These are phyloP conservation scores for Notothenia rossii DNA, from an alignment of 2,113 vertebrate genomes.

Conservation along the genomic window DNA sequence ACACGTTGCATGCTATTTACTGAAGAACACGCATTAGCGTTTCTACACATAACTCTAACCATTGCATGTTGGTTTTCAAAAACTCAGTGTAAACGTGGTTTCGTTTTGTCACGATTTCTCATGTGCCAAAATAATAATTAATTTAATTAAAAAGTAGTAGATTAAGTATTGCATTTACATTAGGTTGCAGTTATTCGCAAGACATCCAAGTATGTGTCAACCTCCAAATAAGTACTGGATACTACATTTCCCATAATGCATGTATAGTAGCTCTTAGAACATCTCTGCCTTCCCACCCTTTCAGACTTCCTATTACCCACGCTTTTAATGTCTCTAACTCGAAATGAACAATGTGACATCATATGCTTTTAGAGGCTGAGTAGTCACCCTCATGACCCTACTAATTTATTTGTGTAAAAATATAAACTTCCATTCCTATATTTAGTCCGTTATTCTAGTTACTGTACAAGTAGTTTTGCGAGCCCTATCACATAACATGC, in stretches of 20 bases:
- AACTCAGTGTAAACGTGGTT: neutral
- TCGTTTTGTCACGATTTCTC: neutral
- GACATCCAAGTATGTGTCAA: neutral
- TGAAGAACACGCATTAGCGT: neutral
- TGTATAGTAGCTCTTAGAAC: neutral
- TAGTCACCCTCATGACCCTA: neutral
- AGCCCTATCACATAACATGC: no score
- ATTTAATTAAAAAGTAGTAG: neutral
- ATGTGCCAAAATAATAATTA: neutral
- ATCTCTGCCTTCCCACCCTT: neutral
- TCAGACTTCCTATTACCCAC: neutral
- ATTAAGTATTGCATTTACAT: neutral
- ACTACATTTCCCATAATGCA: neutral
- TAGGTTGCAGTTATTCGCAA: neutral
- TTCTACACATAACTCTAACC: neutral
- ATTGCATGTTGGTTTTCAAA: neutral
- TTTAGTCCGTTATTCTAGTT: neutral
- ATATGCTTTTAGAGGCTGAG: neutral
- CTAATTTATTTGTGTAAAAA: neutral
- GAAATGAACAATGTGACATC: neutral
- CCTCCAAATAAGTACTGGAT: neutral
- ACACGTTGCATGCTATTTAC: slow-evolving; percentile 1
- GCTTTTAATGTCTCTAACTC: neutral
- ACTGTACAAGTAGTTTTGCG: no score
- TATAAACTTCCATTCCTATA: neutral